Evolutionary conservation across 2,797 vertebrate species (phyloP).

Genomic region (Rallus crepitans): DNA sequence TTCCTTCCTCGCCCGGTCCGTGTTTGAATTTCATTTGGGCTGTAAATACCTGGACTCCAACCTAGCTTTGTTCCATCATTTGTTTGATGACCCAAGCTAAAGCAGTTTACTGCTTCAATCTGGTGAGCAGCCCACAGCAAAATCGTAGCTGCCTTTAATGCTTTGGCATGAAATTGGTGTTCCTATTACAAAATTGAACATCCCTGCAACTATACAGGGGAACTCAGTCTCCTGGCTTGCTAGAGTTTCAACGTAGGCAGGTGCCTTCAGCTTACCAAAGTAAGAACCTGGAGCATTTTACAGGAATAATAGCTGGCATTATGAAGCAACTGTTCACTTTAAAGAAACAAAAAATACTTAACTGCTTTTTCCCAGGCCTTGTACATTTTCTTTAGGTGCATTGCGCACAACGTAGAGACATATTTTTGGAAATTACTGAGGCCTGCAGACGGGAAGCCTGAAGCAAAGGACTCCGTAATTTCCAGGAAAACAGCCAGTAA

Average conservation of each 20-base stretch:
- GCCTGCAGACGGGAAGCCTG: slow-evolving; percentile 42
- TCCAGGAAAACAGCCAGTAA: slow-evolving; percentile 65
- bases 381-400: slow-evolving; percentile 6
- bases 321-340: slow-evolving; percentile 11
- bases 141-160: background rate
- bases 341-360: background rate
- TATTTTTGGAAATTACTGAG: slow-evolving; percentile 48
- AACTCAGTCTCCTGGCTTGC: background rate
- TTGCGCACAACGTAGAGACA: background rate
- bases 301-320: background rate
- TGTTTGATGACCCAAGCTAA: background rate
- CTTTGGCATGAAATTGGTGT: background rate
- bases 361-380: background rate
- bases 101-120: background rate
- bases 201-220: background rate
- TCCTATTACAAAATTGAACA: background rate
- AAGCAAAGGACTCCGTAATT: slow-evolving; percentile 55
- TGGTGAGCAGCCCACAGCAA: background rate
- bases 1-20: background rate
- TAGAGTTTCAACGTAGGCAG: background rate
- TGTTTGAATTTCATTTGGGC: background rate
- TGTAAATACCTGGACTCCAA: background rate
- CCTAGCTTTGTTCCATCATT: background rate
- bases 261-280: background rate
- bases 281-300: background rate